Evolutionary conservation across 2,797 vertebrate species (phyloP).

Genomic region (Tachyglossus aculeatus): DNA sequence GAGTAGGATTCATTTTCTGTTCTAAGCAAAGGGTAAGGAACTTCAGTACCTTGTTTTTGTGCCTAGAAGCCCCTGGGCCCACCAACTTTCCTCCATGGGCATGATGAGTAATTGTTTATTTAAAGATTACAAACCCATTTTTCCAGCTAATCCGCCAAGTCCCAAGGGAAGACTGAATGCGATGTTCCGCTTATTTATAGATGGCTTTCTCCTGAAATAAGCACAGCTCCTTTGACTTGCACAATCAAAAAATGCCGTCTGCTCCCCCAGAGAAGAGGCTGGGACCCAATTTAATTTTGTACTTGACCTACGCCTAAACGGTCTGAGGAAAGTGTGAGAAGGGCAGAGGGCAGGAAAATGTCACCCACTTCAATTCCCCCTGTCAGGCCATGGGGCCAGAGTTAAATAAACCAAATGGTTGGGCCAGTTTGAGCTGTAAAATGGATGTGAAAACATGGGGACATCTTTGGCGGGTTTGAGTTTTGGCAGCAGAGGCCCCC

Average conservation of each 20-base stretch:
- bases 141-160: conserved; percentile 39
- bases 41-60: neutral
- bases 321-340: neutral
- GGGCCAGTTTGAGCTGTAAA: neutral
- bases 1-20: conserved; percentile 6
- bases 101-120: conserved; percentile 35
- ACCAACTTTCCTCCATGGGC: neutral
- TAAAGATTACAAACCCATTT: conserved; percentile 27
- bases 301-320: neutral
- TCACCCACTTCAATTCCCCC: neutral
- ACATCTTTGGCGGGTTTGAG: neutral
- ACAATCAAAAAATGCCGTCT: conserved; percentile 42
- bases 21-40: neutral
- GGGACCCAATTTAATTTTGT: neutral
- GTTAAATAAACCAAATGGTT: neutral
- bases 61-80: neutral
- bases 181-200: conserved; percentile 59
- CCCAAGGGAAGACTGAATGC: conserved; percentile 20
- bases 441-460: neutral
- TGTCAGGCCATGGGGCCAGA: neutral
- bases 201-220: conserved; percentile 4
- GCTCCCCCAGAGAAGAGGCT: conserved; percentile 6
- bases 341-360: neutral
- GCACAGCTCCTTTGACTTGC: conserved; percentile 33
- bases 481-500: neutral